phyloP scores from a whole-genome alignment of 2,888 invertebrate genomes.

The Pollenia angustigena region DNA sequence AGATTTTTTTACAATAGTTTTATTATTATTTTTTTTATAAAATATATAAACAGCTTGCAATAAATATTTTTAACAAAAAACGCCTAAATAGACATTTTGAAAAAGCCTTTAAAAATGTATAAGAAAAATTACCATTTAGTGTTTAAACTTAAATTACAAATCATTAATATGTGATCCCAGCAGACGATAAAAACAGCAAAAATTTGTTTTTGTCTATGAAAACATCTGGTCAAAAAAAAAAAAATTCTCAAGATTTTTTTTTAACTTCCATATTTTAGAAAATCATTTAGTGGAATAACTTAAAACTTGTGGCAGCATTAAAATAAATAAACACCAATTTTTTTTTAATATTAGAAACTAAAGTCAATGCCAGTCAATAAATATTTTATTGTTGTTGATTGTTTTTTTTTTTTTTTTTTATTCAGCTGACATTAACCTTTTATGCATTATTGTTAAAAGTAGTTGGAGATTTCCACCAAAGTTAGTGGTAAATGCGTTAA shows the following conservation, averaged over 20 bases:
- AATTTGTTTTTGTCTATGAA: not conserved
- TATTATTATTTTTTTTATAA: constrained; percentile 10
- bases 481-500: constrained; percentile 50
- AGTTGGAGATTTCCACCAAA: not conserved
- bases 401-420: no score
- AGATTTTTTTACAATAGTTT: not conserved
- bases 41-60: constrained; percentile 5
- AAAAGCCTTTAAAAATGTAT: not conserved
- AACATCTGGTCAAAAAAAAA: constrained; percentile 46
- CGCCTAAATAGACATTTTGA: not conserved
- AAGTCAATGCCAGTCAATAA: constrained; percentile 66
- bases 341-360: constrained; percentile 4
- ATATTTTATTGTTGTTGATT: constrained; percentile 28
- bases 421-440: constrained; percentile 72
- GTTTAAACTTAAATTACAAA: not conserved
- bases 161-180: constrained; percentile 7
- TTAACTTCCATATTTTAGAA: not conserved
- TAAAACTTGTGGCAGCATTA: constrained; percentile 8
- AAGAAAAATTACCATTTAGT: constrained; percentile 1
- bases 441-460: constrained; percentile 27
- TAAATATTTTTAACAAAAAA: constrained; percentile 1
- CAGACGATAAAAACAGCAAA: not conserved
- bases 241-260: constrained; percentile 3
- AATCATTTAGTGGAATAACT: not conserved
- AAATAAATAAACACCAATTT: constrained; percentile 10